Conservation (phyloP, 2,797 vertebrate species). For the Echeneis naucrates region DNA sequence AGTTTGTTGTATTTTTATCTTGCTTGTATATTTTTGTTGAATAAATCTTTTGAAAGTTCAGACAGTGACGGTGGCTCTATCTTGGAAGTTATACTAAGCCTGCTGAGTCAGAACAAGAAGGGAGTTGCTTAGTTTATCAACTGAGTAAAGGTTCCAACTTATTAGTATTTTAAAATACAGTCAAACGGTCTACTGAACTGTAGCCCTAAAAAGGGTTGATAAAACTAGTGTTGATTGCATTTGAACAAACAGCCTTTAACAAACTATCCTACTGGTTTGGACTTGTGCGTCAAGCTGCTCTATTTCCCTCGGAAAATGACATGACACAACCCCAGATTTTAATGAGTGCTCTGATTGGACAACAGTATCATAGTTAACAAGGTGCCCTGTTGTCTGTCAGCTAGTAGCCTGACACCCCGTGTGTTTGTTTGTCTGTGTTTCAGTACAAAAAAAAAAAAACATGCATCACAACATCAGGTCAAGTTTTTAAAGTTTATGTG, state of each 20-base stretch:
- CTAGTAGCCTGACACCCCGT: conserved; percentile 35
- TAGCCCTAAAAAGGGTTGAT: conserved; percentile 7
- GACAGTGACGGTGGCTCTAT: background rate
- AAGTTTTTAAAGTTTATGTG: conserved; percentile 9
- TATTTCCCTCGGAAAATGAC: conserved; percentile 51
- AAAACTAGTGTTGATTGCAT: conserved; percentile 29
- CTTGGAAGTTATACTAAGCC: conserved; percentile 4
- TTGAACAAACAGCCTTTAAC: conserved; percentile 38
- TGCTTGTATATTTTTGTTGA: conserved; percentile 6
- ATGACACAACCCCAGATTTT: conserved; percentile 59
- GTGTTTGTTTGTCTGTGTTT: background rate
- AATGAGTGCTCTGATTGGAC: conserved; percentile 73
- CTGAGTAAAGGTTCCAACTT: background rate
- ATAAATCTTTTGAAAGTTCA: conserved; percentile 19
- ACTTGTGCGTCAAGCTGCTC: conserved; percentile 59
- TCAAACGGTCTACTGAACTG: conserved; percentile 21
- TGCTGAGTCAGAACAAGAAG: conserved; percentile 21
- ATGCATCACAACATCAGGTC: conserved; percentile 29
- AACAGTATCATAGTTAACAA: conserved; percentile 55
- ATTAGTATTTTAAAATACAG: conserved; percentile 7
- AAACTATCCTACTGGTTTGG: conserved; percentile 39
- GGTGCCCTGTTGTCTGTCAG: conserved; percentile 58
- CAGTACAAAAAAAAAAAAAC: no score
- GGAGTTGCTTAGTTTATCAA: no score
- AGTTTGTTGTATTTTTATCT: conserved; percentile 16